phyloP scores from a whole-genome alignment of 2,888 invertebrate genomes.

The Argyra leucocephala region DNA sequence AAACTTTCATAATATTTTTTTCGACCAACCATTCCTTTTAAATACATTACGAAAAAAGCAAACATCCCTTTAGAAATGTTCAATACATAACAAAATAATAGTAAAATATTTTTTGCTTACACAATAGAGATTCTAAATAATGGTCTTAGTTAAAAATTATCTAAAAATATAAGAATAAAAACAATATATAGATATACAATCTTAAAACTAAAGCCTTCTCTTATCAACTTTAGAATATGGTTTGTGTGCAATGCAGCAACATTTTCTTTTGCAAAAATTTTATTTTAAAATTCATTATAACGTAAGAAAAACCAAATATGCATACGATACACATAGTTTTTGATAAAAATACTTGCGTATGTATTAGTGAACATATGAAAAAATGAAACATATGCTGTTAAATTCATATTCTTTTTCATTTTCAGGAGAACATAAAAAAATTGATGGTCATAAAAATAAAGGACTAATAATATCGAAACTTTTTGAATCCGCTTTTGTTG shows the following conservation, averaged over 20 bases:
- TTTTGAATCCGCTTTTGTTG: no score
- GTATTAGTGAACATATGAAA: no score
- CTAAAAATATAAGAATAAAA: not conserved
- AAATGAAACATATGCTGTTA: no score
- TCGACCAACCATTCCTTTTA: no score
- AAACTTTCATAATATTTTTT: no score
- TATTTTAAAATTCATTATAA: not conserved
- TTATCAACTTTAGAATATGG: not conserved
- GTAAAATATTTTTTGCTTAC: not conserved
- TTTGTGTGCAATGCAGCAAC: slow-evolving; percentile 3
- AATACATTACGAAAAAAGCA: no score
- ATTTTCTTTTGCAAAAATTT: not conserved
- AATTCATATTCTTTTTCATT: no score
- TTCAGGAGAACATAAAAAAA: no score
- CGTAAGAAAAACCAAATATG: not conserved
- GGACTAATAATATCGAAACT: no score
- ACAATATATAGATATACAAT: not conserved
- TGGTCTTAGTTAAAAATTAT: not conserved
- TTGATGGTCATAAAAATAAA: no score
- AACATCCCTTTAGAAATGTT: not conserved
- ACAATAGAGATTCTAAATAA: not conserved
- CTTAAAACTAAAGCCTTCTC: not conserved
- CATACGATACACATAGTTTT: not conserved
- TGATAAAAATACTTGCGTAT: no score
- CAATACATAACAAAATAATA: not conserved